phyloP scores from a whole-genome alignment of 2,888 invertebrate genomes.

The Bugula neritina region DNA sequence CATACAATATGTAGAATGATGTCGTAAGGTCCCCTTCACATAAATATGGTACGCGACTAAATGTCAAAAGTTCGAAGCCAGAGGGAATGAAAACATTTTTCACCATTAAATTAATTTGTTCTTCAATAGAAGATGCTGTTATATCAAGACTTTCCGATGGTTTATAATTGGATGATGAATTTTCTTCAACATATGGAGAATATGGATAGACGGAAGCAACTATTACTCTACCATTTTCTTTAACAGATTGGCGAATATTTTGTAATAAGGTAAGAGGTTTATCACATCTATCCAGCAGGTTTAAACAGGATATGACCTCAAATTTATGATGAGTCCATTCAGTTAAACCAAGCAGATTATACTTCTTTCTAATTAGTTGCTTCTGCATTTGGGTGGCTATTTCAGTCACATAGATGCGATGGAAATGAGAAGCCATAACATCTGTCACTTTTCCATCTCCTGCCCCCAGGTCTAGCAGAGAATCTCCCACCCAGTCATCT shows the following conservation, averaged over 20 bases:
- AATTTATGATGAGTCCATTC: constrained; percentile 62
- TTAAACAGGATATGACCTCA: constrained; percentile 80
- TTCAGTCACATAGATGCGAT: constrained; percentile 78
- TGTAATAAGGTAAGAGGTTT: constrained; percentile 72
- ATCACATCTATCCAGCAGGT: constrained; percentile 87
- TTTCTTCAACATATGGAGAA: constrained; percentile 80
- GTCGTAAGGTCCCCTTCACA: constrained; percentile 90
- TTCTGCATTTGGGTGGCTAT: constrained; percentile 82
- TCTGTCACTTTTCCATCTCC: constrained; percentile 91
- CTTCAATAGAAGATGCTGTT: constrained; percentile 53
- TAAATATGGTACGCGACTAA: constrained; percentile 87
- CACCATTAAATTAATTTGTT: constrained; percentile 71
- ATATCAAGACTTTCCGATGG: constrained; percentile 51
- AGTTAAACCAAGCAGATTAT: constrained; percentile 68
- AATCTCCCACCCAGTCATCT: constrained; percentile 40
- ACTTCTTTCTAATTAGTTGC: constrained; percentile 69
- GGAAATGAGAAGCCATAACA: constrained; percentile 69
- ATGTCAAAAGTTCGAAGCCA: constrained; percentile 71
- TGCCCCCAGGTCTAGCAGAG: constrained; percentile 74
- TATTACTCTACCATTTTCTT: constrained; percentile 68
- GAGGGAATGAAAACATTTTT: constrained; percentile 61
- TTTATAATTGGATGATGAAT: constrained; percentile 57
- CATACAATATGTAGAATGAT: constrained; percentile 75
- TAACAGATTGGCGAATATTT: constrained; percentile 67
- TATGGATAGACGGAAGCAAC: constrained; percentile 91